A percentile compares a stretch with the other conserved stretches of the same genome.
These are phyloP conservation scores for Bambusicola thoracicus DNA, from an alignment of 2,113 vertebrate species.

Conservation along the genomic window DNA sequence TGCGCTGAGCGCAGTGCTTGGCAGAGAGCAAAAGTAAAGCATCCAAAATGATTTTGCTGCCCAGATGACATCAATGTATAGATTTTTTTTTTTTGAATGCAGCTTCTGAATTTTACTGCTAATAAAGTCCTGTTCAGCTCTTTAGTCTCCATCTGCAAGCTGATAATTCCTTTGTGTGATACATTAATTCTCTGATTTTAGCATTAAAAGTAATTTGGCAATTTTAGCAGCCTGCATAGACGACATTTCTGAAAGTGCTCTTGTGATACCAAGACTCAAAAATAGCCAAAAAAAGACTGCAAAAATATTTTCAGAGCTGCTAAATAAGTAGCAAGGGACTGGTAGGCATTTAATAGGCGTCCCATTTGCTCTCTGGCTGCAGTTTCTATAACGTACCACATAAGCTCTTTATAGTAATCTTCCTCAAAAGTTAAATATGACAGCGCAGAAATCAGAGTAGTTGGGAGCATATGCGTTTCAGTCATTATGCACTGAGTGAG, in stretches of 20 bases:
- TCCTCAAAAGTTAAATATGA: background rate
- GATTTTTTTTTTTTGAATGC: background rate
- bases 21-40: conserved; percentile 11
- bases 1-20: conserved; percentile 4
- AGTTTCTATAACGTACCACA: background rate
- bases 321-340: background rate
- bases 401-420: background rate
- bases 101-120: conserved; percentile 24
- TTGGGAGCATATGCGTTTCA: accelerated
- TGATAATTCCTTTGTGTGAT: background rate
- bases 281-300: background rate
- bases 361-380: background rate
- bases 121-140: conserved; percentile 15
- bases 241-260: background rate
- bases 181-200: background rate
- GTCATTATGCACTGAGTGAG: background rate
- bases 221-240: background rate
- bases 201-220: background rate
- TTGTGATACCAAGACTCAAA: background rate
- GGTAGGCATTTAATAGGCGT: background rate
- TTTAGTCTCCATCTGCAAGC: background rate
- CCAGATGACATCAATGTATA: conserved; percentile 7
- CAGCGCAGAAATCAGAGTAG: background rate
- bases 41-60: conserved; percentile 19
- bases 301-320: background rate